These are phyloP conservation scores for Gnatocerus cornutus DNA, from an alignment of 2,888 invertebrate genomes.

Conservation along the genomic window DNA sequence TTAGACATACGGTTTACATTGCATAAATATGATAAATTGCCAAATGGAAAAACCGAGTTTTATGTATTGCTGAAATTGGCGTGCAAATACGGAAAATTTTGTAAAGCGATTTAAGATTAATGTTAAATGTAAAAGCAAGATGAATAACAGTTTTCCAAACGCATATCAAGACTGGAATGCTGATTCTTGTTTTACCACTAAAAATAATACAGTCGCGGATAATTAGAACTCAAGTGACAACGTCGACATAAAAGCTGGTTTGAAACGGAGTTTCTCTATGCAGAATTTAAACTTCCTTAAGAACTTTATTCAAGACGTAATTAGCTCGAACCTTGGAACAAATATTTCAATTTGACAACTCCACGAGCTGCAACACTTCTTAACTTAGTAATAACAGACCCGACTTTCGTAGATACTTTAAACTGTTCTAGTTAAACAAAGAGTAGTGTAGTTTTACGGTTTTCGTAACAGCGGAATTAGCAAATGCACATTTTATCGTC, in stretches of 20 bases:
- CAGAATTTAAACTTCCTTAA: conserved; percentile 24
- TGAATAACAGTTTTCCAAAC: too few relatives aligned
- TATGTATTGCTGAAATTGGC: background rate
- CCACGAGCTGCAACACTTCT: conserved; percentile 17
- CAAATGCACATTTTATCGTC: background rate
- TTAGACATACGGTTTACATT: conserved; percentile 8
- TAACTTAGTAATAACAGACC: conserved; percentile 4
- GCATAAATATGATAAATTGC: conserved; percentile 8
- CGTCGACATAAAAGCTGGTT: conserved; percentile 11
- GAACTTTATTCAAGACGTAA: conserved; percentile 18
- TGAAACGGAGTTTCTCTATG: conserved; percentile 1
- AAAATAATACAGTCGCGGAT: background rate
- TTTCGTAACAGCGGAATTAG: background rate
- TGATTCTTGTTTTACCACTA: background rate
- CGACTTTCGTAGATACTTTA: background rate
- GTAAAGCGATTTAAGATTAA: too few relatives aligned
- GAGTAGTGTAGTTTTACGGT: background rate
- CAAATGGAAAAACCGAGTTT: background rate
- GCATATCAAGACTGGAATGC: too few relatives aligned
- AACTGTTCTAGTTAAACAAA: background rate
- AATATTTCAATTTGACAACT: conserved; percentile 34
- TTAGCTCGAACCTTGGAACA: conserved; percentile 23
- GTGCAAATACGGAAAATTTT: background rate
- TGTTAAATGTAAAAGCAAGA: too few relatives aligned
- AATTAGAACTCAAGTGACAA: conserved; percentile 7